Evolutionary conservation across 2,797 vertebrate genomes (phyloP).

Genomic region (Sibirionetta formosa): DNA sequence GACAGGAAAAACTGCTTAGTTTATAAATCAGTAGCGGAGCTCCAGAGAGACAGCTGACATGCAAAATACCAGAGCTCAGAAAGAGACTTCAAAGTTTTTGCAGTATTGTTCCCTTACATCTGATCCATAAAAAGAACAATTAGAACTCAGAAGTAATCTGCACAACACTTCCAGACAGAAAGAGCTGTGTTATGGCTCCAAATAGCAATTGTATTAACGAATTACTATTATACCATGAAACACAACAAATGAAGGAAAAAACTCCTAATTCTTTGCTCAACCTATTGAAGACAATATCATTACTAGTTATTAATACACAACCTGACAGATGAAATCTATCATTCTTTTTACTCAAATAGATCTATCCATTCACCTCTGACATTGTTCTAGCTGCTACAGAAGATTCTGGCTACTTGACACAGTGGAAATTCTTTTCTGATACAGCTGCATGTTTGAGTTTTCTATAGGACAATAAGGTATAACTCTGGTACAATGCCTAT

Average conservation of each 20-base stretch:
- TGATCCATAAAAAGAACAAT: neutral
- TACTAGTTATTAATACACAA: rapidly evolving
- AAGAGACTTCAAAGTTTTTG: neutral
- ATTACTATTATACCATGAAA: neutral
- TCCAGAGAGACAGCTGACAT: neutral
- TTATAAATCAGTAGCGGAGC: neutral
- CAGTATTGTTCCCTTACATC: neutral
- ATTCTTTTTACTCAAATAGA: neutral
- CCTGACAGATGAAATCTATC: neutral
- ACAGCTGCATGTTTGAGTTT: neutral
- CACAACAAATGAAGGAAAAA: neutral
- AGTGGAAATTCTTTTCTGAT: neutral
- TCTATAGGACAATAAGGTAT: neutral
- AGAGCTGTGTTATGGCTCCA: neutral
- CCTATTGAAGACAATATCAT: neutral
- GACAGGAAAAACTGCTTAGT: neutral
- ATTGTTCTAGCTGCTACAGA: neutral
- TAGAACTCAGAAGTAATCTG: neutral
- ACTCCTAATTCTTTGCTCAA: neutral
- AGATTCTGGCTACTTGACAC: neutral
- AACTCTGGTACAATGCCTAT: neutral
- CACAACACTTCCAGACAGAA: neutral
- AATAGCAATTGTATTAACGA: neutral
- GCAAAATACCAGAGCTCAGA: neutral
- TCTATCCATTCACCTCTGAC: neutral